A percentile compares a stretch with the other conserved stretches of the same genome.
phyloP scores from a whole-genome alignment of 1,140 invertebrate genomes.

The Limonius californicus region DNA sequence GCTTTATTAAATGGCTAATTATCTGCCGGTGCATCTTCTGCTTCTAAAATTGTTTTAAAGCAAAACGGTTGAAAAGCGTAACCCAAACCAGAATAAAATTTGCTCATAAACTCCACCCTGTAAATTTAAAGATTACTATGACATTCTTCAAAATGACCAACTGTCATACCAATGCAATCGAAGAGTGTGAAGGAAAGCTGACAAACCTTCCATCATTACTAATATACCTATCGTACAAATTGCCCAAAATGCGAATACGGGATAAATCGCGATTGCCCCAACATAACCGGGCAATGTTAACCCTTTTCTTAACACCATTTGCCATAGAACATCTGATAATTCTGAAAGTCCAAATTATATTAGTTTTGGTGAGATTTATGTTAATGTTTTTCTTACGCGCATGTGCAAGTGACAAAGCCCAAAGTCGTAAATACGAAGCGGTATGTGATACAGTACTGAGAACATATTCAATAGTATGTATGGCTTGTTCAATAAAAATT shows the following conservation, averaged over 20 bases:
- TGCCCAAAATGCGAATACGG: constrained; percentile 83
- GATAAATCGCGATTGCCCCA: constrained; percentile 63
- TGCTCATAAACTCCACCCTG: constrained; percentile 98
- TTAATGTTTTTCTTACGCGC: constrained; percentile 65
- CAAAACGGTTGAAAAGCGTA: constrained; percentile 90
- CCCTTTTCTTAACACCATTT: constrained; percentile 72
- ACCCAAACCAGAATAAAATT: constrained; percentile 89
- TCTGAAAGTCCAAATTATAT: constrained; percentile 53
- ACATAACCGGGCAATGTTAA: constrained; percentile 61
- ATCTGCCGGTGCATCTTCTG: constrained; percentile 52
- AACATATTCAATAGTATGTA: constrained; percentile 97
- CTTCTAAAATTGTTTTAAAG: constrained; percentile 80
- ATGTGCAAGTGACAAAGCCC: constrained; percentile 94
- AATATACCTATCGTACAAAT: constrained; percentile 82
- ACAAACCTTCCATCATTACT: constrained; percentile 89
- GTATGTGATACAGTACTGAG: constrained; percentile 95
- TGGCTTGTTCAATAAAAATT: constrained; percentile 86
- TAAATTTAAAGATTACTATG: constrained; percentile 43
- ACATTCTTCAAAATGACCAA: no score
- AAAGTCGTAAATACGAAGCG: constrained; percentile 92
- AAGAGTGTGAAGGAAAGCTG: constrained; percentile 80
- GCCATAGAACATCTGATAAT: constrained; percentile 88
- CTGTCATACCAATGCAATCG: constrained; percentile 79
- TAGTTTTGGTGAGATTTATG: not conserved
- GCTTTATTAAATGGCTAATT: no score